phyloP scores from a whole-genome alignment of 2,797 vertebrate species.

The Rhyacichthys aspro region DNA sequence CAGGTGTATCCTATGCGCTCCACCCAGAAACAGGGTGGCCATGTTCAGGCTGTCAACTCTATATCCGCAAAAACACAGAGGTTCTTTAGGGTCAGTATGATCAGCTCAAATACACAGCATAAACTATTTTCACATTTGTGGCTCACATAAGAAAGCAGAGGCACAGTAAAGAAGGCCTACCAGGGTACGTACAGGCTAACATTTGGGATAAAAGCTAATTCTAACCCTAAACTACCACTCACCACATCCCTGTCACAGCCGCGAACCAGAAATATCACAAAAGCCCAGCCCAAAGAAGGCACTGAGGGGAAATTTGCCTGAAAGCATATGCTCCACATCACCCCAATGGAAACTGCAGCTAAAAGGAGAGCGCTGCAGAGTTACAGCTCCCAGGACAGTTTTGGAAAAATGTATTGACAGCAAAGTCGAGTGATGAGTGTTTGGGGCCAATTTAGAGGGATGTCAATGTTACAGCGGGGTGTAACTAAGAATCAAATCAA shows the following conservation, averaged over 20 bases:
- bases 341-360: constrained; percentile 47
- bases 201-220: constrained; percentile 37
- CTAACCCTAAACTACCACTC: constrained; percentile 25
- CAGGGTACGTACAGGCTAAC: constrained; percentile 21
- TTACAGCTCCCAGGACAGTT: constrained; percentile 12
- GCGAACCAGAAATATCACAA: constrained; percentile 46
- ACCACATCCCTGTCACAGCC: constrained; percentile 34
- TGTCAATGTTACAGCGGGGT: background rate
- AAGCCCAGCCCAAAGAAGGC: constrained; percentile 24
- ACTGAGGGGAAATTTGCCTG: constrained; percentile 7
- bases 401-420: constrained; percentile 56
- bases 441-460: constrained; percentile 11
- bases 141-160: constrained; percentile 2
- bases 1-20: constrained; percentile 72
- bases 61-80: constrained; percentile 11
- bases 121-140: background rate
- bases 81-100: background rate
- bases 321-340: constrained; percentile 22
- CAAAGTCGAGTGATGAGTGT: constrained; percentile 7
- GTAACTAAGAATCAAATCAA: constrained; percentile 3
- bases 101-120: constrained; percentile 1
- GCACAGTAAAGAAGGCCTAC: constrained; percentile 24
- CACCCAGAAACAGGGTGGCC: constrained; percentile 38
- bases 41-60: constrained; percentile 46
- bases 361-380: constrained; percentile 25